Conservation (phyloP, 2,113 vertebrate species). For the Anser brachyrhynchus region DNA sequence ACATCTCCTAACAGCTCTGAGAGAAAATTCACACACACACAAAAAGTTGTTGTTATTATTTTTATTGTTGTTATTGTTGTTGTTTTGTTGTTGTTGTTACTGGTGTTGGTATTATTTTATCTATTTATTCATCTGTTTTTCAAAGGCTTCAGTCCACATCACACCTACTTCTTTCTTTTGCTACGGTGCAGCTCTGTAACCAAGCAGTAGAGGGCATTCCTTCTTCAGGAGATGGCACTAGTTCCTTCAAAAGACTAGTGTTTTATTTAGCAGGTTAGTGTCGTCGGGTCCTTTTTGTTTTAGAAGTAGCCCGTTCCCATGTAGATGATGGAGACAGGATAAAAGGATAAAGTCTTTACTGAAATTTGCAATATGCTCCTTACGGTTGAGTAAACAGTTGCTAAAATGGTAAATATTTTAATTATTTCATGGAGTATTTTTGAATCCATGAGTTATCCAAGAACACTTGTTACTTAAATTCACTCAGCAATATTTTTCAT, state of each 20-base stretch:
- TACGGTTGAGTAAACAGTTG: not conserved
- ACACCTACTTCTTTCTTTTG: not conserved
- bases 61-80: not conserved
- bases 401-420: not conserved
- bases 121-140: not conserved
- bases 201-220: conserved; percentile 70
- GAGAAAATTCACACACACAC: not conserved
- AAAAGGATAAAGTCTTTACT: not conserved
- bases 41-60: not conserved
- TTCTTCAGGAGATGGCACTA: conserved; percentile 46
- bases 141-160: not conserved
- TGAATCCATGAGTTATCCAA: not conserved
- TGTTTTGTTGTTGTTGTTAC: not conserved
- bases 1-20: not conserved
- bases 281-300: not conserved
- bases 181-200: conserved; percentile 17
- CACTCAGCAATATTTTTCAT: not conserved
- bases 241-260: not conserved
- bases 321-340: not conserved
- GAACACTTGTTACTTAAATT: not conserved
- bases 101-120: not conserved
- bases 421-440: not conserved
- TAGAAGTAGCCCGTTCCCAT: not conserved
- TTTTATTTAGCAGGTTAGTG: not conserved
- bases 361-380: not conserved